Base-by-base conservation (phyloP, 2,797 vertebrate species). In the Phrynocephalus forsythii region DNA sequence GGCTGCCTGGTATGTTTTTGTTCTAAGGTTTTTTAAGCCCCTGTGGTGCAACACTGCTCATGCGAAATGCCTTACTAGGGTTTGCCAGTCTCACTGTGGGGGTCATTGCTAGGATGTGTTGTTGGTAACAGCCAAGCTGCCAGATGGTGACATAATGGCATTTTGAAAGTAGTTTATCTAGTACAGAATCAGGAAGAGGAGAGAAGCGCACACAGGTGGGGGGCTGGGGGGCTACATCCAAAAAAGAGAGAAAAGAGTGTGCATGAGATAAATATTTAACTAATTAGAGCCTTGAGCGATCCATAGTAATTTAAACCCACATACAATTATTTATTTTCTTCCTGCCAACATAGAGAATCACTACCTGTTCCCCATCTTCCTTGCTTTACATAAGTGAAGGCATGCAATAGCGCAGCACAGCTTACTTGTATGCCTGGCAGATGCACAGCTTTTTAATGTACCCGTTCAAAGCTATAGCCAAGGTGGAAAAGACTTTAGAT, bases 61-160 rank as follows among this genome's bases (percentile, higher is more conserved):
- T 44, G 24, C 60, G 30, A n/a, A 26, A 11, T 66, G 28, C 30
- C 33, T 10, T 11, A 66, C 30, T 44, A 84, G 3, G 26, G 48
- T 76, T 72, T 76, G 83, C 69, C 71, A 75, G 30, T 60, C 11
- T 7, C 60, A 24, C 68, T 44, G 24, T 33, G 26, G 60, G 33
- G 24, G 56, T 48, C 83, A 63, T 16, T 84, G 83, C 33, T 76
- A 72, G 71, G 76, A 60, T 33, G 11, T 5, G 73, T 9, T 60
- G 30, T 24, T 44, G 72, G 72, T 56, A 77, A 66, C 56, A 84
- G 56, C 33, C 56, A 66, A n/a, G 56, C 28, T 15, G 44, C 24
- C 83, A 66, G 26, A 84, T 75, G 60, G 73, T 84, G 72, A 44
- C 11, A 73, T 84, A 48, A 20, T 84, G 48, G 50, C 33, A 20